Percentiles rank a stretch among this genome's conserved stretches.
phyloP scores from a whole-genome alignment of 2,113 vertebrate species.

The Tringa solitaria region DNA sequence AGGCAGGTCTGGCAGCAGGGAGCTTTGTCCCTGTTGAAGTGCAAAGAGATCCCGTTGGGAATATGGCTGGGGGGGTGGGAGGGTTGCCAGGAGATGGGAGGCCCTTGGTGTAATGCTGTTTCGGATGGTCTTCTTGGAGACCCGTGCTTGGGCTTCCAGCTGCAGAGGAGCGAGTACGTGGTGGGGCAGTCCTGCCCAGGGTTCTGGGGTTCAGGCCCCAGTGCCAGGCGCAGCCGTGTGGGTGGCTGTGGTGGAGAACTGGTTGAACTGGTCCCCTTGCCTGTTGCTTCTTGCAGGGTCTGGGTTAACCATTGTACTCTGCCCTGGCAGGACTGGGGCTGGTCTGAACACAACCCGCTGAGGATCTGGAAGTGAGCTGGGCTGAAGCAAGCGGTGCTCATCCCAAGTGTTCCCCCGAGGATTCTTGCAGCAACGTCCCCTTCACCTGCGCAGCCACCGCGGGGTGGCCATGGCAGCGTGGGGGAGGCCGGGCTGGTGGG shows the following conservation, averaged over 20 bases:
- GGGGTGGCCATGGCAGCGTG: rapidly evolving
- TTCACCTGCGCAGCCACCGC: background rate
- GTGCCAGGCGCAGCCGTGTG: background rate
- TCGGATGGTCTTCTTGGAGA: rapidly evolving
- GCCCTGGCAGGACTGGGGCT: background rate
- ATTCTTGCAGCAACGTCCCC: rapidly evolving
- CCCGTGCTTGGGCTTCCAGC: background rate
- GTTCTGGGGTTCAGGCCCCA: background rate
- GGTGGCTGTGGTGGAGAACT: constrained; percentile 17
- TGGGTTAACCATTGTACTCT: background rate
- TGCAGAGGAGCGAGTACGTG: background rate
- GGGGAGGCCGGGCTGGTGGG: background rate
- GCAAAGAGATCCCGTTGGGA: background rate
- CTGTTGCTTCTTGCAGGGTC: constrained; percentile 47
- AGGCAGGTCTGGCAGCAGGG: background rate
- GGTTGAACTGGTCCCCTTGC: constrained; percentile 35
- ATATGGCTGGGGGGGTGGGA: rapidly evolving
- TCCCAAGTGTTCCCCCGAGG: background rate
- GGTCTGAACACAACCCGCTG: background rate
- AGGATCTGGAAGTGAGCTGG: background rate
- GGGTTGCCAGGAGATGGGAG: rapidly evolving
- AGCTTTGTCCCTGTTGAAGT: rapidly evolving
- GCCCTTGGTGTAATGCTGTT: background rate
- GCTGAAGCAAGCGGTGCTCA: background rate
- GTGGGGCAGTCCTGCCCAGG: background rate